Base-by-base conservation (phyloP, 2,113 vertebrate species). In the Heterotilapia buettikoferi region DNA sequence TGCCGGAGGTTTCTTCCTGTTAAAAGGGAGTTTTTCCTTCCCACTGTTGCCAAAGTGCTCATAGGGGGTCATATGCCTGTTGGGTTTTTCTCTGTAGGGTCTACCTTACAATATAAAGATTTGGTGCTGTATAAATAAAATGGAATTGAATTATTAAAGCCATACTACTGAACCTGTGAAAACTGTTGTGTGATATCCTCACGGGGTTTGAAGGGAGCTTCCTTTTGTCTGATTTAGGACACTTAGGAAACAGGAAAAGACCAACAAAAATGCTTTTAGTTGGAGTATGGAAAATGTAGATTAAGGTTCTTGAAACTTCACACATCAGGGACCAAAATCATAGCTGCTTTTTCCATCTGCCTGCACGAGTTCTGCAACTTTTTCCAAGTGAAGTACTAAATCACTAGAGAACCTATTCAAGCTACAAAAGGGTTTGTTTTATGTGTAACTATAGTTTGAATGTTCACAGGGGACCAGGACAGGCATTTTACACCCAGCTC, bases 1-100 rank as follows among this genome's bases (percentile, higher is more conserved):
- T 56, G 11, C 6, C 0, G 11, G 6, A 24, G 53, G 53, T 13
- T 56, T 24, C 53, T 24, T 56, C 53, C 53, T 56, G 53, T 56
- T 24, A 7, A 24, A 54, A 56, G 53, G 0, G 6, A 56, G 21
- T 13, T 56, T 56, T 24, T 56, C 11, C 3, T 24, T 24, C 53
- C 53, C 53, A 24, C 53, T 56, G 53, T 56, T 1, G 0, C 53
- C 53, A 13, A 56, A 56, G 53, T 26, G 21, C n/a, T 54, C 21
- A 26, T 3, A 56, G 53, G 4, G 53, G 21, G 0, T 24, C 53
- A 56, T 7, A 24, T 12, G 10, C 24, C 4, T 54, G 53, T 24
- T 54, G 53, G 53, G 53, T 13, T 7, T 24, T 56, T 56, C 53
- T 56, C 21, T 1, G 9, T 56, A 56, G 21, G 9, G 6, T 56